Base-by-base conservation (phyloP, 1,140 invertebrate genomes). In the Achatina immaculata region DNA sequence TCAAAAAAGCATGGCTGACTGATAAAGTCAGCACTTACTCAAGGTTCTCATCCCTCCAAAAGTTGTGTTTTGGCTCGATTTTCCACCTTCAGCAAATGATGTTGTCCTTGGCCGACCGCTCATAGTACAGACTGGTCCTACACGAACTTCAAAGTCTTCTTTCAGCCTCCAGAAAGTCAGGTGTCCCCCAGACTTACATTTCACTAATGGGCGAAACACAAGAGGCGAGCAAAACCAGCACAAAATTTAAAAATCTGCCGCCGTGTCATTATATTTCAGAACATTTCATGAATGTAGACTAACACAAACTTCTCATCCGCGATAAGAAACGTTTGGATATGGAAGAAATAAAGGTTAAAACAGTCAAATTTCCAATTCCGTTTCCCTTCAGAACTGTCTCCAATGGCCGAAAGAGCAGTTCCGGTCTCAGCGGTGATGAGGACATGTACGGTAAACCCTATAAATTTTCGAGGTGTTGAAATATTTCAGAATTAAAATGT, bases 31-130 rank as follows among this genome's bases (percentile, higher is more conserved):
- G 38, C 74, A 97, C 96, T 96, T 95, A 97, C 96, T 96, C 94
- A 95, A 96, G 92, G 97, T 96, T 94, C 96, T 97, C 94, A 97
- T 95, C 92, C 95, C 95, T 92, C 95, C 95, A 91, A 96, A 93
- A 90, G 95, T 93, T 90, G 94, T 94, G 93, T 95, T 95, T 86
- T 95, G 93, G 91, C 95, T 95, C 92, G 95, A 95, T 94, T 97
- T 97, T 92, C 95, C 96, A 93, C 95, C 96, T 94, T 98, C 96
- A 91, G 96, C 96, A 93, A 97, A 97, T 93, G 96, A 97, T 93
- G 96, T 97, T 92, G 96, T 97, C 93, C 96, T 96, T 91, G 96
- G 96, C 94, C 96, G 95, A 93, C 96, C 95, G 94, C 96, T 97
- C 96, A 98, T 98, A 74, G 72, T 74, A 74, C 72, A 74, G 19